These are phyloP conservation scores for Trachurus trachurus DNA, from an alignment of 2,797 vertebrate species.

Conservation along the genomic window DNA sequence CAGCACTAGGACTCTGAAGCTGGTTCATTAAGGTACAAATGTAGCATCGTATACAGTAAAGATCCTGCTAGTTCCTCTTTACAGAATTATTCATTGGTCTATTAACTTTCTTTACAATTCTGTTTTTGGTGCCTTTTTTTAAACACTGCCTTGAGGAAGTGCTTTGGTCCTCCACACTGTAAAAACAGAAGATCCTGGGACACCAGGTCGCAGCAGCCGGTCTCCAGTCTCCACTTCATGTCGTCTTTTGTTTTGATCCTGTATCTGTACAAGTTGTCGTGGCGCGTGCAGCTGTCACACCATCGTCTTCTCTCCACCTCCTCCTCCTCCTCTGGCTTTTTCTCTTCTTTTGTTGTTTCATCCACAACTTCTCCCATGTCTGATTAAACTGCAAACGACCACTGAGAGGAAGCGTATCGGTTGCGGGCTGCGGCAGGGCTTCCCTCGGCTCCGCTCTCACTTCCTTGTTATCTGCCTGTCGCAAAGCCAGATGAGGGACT, in stretches of 20 bases:
- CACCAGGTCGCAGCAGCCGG: not conserved
- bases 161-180: not conserved
- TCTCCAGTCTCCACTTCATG: not conserved
- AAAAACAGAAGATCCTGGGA: not conserved
- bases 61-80: too few species aligned
- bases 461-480: slow-evolving; percentile 64
- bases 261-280: slow-evolving; percentile 21
- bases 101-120: too few species aligned
- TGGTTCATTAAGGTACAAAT: too few species aligned
- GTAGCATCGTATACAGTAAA: too few species aligned
- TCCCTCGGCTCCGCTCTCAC: slow-evolving; percentile 31
- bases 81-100: too few species aligned
- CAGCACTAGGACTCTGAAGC: too few species aligned
- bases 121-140: too few species aligned
- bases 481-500: slow-evolving; percentile 46
- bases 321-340: not conserved
- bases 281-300: slow-evolving; percentile 30
- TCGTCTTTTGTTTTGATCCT: slow-evolving; percentile 21
- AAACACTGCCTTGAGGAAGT: too few species aligned
- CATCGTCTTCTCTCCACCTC: slow-evolving; percentile 12
- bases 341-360: slow-evolving; percentile 18
- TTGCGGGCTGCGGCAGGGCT: slow-evolving; percentile 32
- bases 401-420: slow-evolving; percentile 25
- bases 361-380: slow-evolving; percentile 22
- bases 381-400: slow-evolving; percentile 37